Base-by-base conservation (phyloP, 2,888 invertebrate species). In the Coleophora flavipennella region DNA sequence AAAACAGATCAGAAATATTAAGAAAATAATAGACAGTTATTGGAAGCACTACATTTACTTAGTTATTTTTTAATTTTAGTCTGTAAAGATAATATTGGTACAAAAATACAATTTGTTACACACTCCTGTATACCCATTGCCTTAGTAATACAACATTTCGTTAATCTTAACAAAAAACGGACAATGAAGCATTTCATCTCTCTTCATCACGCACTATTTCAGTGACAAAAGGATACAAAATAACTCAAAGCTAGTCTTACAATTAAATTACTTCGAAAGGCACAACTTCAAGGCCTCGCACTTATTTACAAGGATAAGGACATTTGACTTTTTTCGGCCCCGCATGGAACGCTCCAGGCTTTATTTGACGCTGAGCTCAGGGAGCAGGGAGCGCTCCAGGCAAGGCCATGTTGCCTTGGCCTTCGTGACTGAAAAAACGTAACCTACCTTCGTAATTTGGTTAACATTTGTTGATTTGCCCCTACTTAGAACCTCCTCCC, bases 31-130 rank as follows among this genome's bases (percentile, higher is more conserved):
- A 20, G 20, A 20, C 49, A 60, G 42, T 46, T 57, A 58, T 59
- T 69, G 74, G 75, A 77, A 77, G 77, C 74, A 62, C 74, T 71
- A 65, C 51, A 48, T 51, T 54, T 20, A 20, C 3, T 20, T 20
- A 20, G 3, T 20, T 20, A 20, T 20, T 20, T 20, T 4, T 20
- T 20, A 4, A 37, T 42, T 40, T 31, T 43, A 36, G 38, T 31
- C 53, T 46, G 43, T 53, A 47, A 41, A 47, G 44, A 50, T 51
- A 46, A 33, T 55, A 49, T 58, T 51, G 51, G 51, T 59, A 63
- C 48, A 62, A 62, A 61, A 60, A 63, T 58, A 63, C 44, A 40
- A 20, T 44, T 33, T 13, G 12, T 20, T 28, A 31, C 25, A 36
- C 31, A 31, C 25, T 13, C 35, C 35, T n/a, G 12, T 35, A 13